Evolutionary conservation across 2,888 invertebrate genomes (phyloP), one percentile per base, ranked within the genome.

Genomic region (Hypolimnas misippus): DNA sequence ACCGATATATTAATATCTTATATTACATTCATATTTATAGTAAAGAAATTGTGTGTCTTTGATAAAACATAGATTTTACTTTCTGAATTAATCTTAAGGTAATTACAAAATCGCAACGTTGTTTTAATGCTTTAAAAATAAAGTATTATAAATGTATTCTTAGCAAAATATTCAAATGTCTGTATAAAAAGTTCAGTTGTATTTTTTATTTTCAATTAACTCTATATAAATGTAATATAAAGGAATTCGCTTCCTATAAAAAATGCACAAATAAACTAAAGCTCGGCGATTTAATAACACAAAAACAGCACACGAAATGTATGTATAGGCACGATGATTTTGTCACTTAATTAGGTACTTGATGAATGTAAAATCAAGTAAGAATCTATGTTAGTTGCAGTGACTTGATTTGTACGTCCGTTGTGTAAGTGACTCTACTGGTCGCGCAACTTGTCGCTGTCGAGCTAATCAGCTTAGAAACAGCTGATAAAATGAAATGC

Each of bases 281-380:
- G n/a, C 21, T 46, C 44, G 21, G 12, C 7, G 16, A 16, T 31
- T 29, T 4, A 25, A n/a, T n/a, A 38, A 3, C 35, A 8, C 40
- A 19, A 51, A 44, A 55, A 59, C 6, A 31, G 17, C 10, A 52
- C 14, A 38, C 12, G 29, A 53, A 56, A 52, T 46, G 33, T 29
- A 52, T 46, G 46, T 38, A 40, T 52, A 35, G 29, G 25, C 54
- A 33, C 25, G 10, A 44, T 42, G 8, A 51, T 38, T 59, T 55
- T 38, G 51, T 52, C 52, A 52, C 19, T 35, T 49, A 50, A 38
- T 57, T 53, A 53, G 49, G 33, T 61, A 21, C 53, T 51, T 50
- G 40, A 44, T 57, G 55, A 44, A 49, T 53, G 38, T 38, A 16
- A 53, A 57, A 40, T 55, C 17, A 40, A 14, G 17, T 55, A 29